These are phyloP conservation scores for Brachypalpus laphriformis DNA, from an alignment of 2,888 invertebrate species.

Conservation along the genomic window DNA sequence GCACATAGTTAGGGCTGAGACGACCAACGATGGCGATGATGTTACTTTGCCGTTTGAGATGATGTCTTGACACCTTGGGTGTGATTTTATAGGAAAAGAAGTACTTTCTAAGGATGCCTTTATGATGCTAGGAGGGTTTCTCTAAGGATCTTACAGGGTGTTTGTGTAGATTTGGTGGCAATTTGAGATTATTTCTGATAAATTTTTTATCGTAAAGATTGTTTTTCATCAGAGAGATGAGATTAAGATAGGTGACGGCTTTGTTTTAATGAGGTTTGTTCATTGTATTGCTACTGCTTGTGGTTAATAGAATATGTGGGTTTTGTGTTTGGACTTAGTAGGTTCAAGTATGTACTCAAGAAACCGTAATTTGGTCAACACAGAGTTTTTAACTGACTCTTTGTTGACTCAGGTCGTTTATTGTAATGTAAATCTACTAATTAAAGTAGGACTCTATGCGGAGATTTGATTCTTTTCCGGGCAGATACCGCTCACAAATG, in stretches of 20 bases:
- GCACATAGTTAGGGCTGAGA: constrained; percentile 63
- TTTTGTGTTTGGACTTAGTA: too few species aligned
- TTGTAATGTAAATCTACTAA: too few species aligned
- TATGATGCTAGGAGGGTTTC: constrained; percentile 11
- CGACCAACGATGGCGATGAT: constrained; percentile 39
- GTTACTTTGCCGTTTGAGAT: constrained; percentile 55
- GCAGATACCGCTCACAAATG: too few species aligned
- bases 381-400: too few species aligned
- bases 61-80: constrained; percentile 66
- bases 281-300: not conserved
- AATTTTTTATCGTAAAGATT: constrained; percentile 34
- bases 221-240: constrained; percentile 2
- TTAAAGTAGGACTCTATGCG: too few species aligned
- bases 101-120: constrained; percentile 39
- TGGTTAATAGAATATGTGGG: not conserved
- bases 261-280: not conserved
- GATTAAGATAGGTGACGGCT: not conserved
- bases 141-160: constrained; percentile 3
- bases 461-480: too few species aligned
- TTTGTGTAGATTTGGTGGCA: constrained; percentile 7
- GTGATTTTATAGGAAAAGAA: constrained; percentile 59
- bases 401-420: too few species aligned
- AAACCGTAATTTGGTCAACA: too few species aligned
- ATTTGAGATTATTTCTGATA: constrained; percentile 21
- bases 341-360: too few species aligned